Conservation (phyloP, 2,888 invertebrate genomes). For the Athalia cordata region DNA sequence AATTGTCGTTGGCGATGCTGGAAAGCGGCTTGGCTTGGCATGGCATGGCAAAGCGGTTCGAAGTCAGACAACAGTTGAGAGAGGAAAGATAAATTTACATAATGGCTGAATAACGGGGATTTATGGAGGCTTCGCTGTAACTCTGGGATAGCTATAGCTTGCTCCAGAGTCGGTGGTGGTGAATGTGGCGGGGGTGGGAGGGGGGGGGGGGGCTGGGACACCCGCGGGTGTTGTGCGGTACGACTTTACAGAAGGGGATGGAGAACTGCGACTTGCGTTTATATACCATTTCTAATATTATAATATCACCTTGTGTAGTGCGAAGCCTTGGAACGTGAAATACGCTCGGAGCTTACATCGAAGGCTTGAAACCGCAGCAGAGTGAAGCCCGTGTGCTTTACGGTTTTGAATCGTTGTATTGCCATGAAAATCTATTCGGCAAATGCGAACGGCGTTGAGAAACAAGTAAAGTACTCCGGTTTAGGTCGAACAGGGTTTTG, state of each 20-base stretch:
- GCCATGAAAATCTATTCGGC: too few relatives aligned
- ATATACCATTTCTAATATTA: slow-evolving; percentile 10
- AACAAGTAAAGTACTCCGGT: too few relatives aligned
- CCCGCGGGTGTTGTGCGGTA: neutral
- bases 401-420: too few relatives aligned
- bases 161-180: slow-evolving; percentile 18
- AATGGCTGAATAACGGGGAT: slow-evolving; percentile 45
- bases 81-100: slow-evolving; percentile 45
- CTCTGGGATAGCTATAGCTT: slow-evolving; percentile 18
- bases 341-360: neutral
- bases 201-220: neutral
- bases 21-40: slow-evolving; percentile 20
- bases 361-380: too few relatives aligned
- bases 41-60: slow-evolving; percentile 1
- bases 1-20: slow-evolving; percentile 31
- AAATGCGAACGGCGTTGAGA: too few relatives aligned
- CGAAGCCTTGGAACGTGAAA: slow-evolving; percentile 26
- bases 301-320: slow-evolving; percentile 30
- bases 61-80: slow-evolving; percentile 40
- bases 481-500: too few relatives aligned
- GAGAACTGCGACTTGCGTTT: neutral
- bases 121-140: slow-evolving; percentile 37
- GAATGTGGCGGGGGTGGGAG: slow-evolving; percentile 13
- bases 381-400: too few relatives aligned
- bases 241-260: neutral